These are phyloP conservation scores for Cliona cf. orientalis DNA, from an alignment of 37 sponge, comb jelly and placozoan species.

Conservation along the genomic window DNA sequence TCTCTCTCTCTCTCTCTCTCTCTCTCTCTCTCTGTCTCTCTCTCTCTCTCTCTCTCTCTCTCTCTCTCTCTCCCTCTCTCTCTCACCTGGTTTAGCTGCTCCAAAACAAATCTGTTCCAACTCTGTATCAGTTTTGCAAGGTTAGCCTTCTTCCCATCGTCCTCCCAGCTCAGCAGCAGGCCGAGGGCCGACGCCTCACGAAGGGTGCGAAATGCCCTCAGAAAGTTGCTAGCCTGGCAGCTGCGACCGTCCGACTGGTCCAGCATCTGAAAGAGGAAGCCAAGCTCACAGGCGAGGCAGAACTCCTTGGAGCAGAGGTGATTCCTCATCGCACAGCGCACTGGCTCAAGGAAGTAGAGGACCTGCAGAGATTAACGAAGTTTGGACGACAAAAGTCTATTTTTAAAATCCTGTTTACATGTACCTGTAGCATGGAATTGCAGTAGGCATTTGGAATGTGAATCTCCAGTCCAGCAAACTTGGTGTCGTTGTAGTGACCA, in stretches of 20 bases:
- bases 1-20: background rate
- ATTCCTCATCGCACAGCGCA: conserved; percentile 60
- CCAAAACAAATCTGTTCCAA: conserved; percentile 84
- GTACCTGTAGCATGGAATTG: conserved; percentile 89
- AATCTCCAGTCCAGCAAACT: conserved; percentile 87
- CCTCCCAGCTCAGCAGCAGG: conserved; percentile 68
- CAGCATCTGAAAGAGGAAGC: conserved; percentile 85
- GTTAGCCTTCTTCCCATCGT: conserved; percentile 64
- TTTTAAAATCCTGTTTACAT: background rate
- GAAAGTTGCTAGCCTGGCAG: conserved; percentile 84
- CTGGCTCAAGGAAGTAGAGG: conserved; percentile 86
- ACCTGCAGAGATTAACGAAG: conserved; percentile 51
- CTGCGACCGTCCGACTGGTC: conserved; percentile 63
- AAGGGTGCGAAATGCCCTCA: conserved; percentile 78
- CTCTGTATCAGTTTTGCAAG: conserved; percentile 75
- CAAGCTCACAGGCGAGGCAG: conserved; percentile 91
- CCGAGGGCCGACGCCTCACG: conserved; percentile 81
- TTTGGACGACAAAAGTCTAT: too few relatives aligned
- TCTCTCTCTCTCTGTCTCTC: background rate
- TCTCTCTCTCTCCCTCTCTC: background rate
- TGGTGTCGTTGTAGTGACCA: conserved; percentile 73
- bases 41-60: background rate
- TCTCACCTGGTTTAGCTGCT: conserved; percentile 74
- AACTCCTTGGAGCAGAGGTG: conserved; percentile 81
- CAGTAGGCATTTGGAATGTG: conserved; percentile 92